Conservation (phyloP, 2,888 invertebrate genomes). For the Epistrophella euchroma region DNA sequence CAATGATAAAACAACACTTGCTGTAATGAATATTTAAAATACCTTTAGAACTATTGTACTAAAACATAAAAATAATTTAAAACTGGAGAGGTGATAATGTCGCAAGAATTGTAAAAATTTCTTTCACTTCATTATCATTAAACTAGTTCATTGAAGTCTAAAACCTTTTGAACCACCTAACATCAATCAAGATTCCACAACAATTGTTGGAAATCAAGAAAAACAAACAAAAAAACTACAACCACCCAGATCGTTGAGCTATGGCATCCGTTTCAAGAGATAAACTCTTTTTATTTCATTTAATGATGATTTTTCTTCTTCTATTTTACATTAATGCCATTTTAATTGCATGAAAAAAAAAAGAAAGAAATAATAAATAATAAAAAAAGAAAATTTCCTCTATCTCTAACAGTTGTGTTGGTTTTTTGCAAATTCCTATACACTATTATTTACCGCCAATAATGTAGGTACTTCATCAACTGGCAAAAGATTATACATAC, state of each 20-base stretch:
- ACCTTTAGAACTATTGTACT: no score
- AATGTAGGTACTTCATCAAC: slow-evolving; percentile 28
- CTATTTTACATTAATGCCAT: slow-evolving; percentile 34
- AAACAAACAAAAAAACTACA: background rate
- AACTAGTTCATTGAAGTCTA: background rate
- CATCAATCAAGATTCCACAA: slow-evolving; percentile 18
- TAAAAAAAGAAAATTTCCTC: slow-evolving; percentile 14
- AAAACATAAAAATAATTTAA: no score
- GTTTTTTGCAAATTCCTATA: slow-evolving; percentile 1
- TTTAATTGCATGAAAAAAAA: slow-evolving; percentile 32
- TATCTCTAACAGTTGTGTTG: slow-evolving; percentile 5
- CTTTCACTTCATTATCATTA: background rate
- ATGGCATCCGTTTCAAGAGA: slow-evolving; percentile 19
- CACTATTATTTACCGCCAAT: slow-evolving; percentile 38
- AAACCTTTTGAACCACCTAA: background rate
- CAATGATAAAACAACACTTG: no score
- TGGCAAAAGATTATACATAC: background rate
- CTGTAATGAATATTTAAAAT: no score
- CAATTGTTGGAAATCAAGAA: background rate
- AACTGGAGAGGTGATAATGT: no score
- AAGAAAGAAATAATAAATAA: background rate
- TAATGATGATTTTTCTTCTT: slow-evolving; percentile 19
- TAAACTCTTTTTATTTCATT: slow-evolving; percentile 42
- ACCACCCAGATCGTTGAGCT: slow-evolving; percentile 29
- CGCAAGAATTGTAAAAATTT: no score